These are phyloP conservation scores for Cydia fagiglandana DNA, from an alignment of 1,140 invertebrate genomes.

Conservation along the genomic window DNA sequence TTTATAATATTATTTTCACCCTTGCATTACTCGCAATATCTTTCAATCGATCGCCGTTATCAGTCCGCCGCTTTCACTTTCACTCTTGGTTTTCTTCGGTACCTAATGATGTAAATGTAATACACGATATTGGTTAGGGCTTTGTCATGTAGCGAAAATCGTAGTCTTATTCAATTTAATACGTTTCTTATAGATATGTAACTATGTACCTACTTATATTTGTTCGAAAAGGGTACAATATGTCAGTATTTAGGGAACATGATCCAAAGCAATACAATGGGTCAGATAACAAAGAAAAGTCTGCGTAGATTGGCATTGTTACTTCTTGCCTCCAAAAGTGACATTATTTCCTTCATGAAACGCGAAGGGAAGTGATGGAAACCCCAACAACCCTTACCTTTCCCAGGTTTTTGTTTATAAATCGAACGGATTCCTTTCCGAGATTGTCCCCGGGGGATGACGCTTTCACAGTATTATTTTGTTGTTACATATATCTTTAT, in stretches of 20 bases:
- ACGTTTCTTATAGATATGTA: not conserved
- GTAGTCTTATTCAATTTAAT: not conserved
- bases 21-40: not conserved
- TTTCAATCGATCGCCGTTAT: not conserved
- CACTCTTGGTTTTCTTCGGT: not conserved
- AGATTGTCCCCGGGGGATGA: slow-evolving; percentile 24
- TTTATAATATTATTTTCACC: too few species aligned
- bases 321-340: slow-evolving; percentile 28
- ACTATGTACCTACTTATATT: not conserved
- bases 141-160: slow-evolving; percentile 12
- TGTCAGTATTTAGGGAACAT: slow-evolving; percentile 26
- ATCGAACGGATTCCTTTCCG: slow-evolving; percentile 29
- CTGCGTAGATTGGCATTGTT: slow-evolving; percentile 27
- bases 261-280: slow-evolving; percentile 19
- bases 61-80: not conserved
- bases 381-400: slow-evolving; percentile 29
- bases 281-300: slow-evolving; percentile 29
- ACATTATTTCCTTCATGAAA: slow-evolving; percentile 9
- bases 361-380: slow-evolving; percentile 26
- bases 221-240: slow-evolving; percentile 8
- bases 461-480: slow-evolving; percentile 25
- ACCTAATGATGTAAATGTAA: not conserved
- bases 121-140: slow-evolving; percentile 7
- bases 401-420: slow-evolving; percentile 31
- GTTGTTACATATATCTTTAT: not conserved